A percentile compares a stretch with the other conserved stretches of the same genome.
These are phyloP conservation scores for Syngnathus scovelli DNA, from an alignment of 2,113 vertebrate genomes.

Conservation along the genomic window DNA sequence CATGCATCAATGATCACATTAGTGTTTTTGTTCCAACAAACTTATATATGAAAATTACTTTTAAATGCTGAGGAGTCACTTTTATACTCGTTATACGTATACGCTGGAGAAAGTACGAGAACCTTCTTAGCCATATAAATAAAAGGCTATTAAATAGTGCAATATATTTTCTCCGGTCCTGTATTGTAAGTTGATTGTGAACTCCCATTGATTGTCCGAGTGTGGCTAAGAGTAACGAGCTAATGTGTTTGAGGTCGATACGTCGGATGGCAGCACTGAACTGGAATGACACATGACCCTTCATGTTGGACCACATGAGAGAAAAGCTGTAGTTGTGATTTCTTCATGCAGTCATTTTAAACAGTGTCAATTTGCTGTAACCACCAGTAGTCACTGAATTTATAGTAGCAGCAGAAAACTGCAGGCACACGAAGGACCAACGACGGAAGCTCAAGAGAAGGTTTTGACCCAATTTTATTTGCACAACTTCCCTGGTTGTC, in stretches of 20 bases:
- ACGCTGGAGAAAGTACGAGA: neutral
- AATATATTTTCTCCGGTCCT: neutral
- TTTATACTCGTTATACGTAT: neutral
- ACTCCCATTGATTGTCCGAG: constrained; percentile 23
- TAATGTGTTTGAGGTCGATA: constrained; percentile 24
- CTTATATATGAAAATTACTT: neutral
- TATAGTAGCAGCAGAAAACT: neutral
- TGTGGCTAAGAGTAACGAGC: neutral
- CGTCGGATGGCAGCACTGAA: constrained; percentile 11
- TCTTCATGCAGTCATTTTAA: neutral
- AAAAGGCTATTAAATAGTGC: neutral
- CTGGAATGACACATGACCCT: constrained; percentile 17
- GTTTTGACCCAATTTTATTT: neutral
- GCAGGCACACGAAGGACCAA: neutral
- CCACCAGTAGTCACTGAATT: neutral
- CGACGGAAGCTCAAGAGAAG: neutral
- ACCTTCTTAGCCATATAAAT: neutral
- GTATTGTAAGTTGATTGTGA: constrained; percentile 20
- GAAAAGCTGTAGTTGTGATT: constrained; percentile 7
- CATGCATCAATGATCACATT: constrained; percentile 12
- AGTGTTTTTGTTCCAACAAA: neutral
- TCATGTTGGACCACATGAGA: constrained; percentile 13
- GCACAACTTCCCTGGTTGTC: neutral
- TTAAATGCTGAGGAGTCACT: neutral
- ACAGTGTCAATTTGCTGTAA: neutral